Conservation (phyloP, 2,888 invertebrate species). For the Spialia ferax region DNA sequence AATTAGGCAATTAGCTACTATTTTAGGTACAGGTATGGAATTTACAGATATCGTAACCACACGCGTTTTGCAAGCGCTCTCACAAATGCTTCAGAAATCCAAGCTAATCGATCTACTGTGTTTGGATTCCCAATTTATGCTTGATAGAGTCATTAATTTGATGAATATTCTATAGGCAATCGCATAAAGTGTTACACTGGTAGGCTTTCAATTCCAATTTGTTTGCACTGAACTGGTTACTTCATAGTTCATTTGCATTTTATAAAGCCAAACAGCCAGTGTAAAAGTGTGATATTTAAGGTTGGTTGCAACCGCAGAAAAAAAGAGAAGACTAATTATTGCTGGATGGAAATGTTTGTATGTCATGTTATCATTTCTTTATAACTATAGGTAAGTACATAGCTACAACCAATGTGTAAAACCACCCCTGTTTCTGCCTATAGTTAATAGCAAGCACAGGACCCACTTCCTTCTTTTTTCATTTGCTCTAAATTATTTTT, state of each 20-base stretch:
- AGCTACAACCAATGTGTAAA: too few relatives aligned
- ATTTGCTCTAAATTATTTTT: too few relatives aligned
- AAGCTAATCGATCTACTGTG: background rate
- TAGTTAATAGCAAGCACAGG: too few relatives aligned
- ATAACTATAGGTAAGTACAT: too few relatives aligned
- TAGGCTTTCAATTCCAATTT: constrained; percentile 28
- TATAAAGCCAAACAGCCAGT: background rate
- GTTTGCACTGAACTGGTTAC: constrained; percentile 19
- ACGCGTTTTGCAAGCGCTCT: background rate
- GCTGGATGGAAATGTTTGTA: too few relatives aligned
- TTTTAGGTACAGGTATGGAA: background rate
- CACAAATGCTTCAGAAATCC: background rate
- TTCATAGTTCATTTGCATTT: constrained; percentile 32
- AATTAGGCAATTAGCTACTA: background rate
- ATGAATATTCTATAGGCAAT: constrained; percentile 30
- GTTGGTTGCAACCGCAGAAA: too few relatives aligned
- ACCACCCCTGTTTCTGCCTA: too few relatives aligned
- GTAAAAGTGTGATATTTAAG: too few relatives aligned
- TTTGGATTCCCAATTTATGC: background rate
- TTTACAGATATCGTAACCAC: background rate
- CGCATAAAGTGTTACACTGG: constrained; percentile 1
- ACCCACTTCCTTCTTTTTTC: too few relatives aligned
- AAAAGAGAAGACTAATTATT: too few relatives aligned
- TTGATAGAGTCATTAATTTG: constrained; percentile 25
- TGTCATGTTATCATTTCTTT: too few relatives aligned